These are phyloP conservation scores for Geophilus truncorum DNA, from an alignment of 2,888 invertebrate species.

Conservation along the genomic window DNA sequence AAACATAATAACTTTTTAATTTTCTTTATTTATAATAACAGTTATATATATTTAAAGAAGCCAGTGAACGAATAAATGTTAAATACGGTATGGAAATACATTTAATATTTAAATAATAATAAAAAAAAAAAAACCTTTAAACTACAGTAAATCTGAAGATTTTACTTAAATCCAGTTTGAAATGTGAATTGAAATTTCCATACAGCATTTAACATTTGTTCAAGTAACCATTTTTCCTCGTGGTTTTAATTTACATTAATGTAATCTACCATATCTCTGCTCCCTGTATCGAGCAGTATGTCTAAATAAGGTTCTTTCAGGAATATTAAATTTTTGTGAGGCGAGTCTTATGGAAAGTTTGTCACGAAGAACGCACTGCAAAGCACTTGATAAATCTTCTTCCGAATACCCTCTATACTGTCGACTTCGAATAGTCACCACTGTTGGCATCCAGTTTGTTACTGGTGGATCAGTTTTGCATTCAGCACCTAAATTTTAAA, in stretches of 20 bases:
- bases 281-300: not conserved
- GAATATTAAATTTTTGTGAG: not conserved
- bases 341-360: not conserved
- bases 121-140: not conserved
- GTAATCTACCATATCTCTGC: not conserved
- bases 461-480: not conserved
- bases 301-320: not conserved
- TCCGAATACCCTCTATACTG: not conserved
- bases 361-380: not conserved
- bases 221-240: too few relatives aligned
- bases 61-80: too few relatives aligned
- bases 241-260: not conserved
- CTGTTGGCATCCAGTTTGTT: not conserved
- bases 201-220: too few relatives aligned
- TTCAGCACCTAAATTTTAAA: slow-evolving; percentile 4
- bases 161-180: too few relatives aligned
- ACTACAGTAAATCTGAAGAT: too few relatives aligned
- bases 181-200: too few relatives aligned
- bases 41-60: too few relatives aligned
- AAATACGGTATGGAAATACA: too few relatives aligned
- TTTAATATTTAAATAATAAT: too few relatives aligned
- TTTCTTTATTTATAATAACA: too few relatives aligned
- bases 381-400: not conserved
- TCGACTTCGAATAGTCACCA: not conserved
- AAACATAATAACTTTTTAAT: not conserved